Conservation (phyloP, 2,888 invertebrate genomes). For the Lasioglossum marginatum region DNA sequence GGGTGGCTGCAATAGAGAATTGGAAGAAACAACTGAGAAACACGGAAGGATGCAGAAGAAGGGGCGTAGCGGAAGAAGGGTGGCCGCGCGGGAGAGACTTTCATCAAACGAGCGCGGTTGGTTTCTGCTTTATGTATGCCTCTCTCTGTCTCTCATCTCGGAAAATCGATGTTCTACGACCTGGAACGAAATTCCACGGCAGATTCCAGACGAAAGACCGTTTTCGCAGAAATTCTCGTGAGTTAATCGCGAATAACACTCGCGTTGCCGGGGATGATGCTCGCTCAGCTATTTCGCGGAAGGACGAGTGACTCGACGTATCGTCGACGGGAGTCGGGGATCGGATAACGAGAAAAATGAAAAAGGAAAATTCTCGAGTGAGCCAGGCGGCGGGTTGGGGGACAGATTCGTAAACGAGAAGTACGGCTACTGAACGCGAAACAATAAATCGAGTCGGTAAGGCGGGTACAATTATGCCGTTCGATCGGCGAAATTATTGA, state of each 20-base stretch:
- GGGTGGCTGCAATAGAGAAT: conserved; percentile 13
- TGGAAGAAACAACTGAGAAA: conserved; percentile 37
- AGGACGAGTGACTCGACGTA: neutral
- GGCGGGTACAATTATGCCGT: conserved; percentile 55
- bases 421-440: conserved; percentile 34
- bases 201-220: conserved; percentile 67
- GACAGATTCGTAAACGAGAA: neutral
- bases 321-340: neutral
- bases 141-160: conserved; percentile 48
- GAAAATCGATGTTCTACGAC: conserved; percentile 75
- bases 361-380: neutral
- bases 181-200: conserved; percentile 72
- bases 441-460: conserved; percentile 55
- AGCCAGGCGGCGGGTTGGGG: neutral
- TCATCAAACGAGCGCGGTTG: conserved; percentile 70
- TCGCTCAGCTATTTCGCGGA: conserved; percentile 46
- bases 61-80: conserved; percentile 7
- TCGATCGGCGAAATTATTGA: conserved; percentile 60
- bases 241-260: conserved; percentile 71
- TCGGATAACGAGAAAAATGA: neutral
- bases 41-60: conserved; percentile 6
- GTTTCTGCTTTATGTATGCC: conserved; percentile 66
- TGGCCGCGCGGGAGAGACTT: conserved; percentile 42
- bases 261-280: conserved; percentile 39
- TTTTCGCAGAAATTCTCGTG: conserved; percentile 71